These are phyloP conservation scores for Papilio xuthus DNA, from an alignment of 1,140 invertebrate species.

Conservation along the genomic window DNA sequence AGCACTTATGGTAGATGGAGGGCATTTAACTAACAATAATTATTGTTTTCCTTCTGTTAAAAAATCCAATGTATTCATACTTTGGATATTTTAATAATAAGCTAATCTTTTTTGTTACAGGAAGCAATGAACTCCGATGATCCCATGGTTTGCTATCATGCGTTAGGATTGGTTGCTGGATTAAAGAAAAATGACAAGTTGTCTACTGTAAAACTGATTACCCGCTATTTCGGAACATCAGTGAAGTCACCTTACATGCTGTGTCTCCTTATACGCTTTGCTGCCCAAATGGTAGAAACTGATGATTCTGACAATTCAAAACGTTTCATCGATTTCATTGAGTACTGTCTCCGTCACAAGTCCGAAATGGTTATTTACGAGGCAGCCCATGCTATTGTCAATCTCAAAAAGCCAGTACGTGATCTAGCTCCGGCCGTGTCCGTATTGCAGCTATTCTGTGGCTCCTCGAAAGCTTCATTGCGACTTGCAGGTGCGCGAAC, in stretches of 20 bases:
- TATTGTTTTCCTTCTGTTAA: too few species aligned
- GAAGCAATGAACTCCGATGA: slow-evolving; percentile 84
- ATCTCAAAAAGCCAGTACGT: slow-evolving; percentile 90
- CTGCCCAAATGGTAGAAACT: slow-evolving; percentile 96
- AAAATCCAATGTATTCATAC: too few species aligned
- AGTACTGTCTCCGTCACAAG: slow-evolving; percentile 97
- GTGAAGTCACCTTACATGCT: slow-evolving; percentile 97
- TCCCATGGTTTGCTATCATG: slow-evolving; percentile 98
- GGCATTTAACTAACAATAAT: too few species aligned
- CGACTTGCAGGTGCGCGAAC: slow-evolving; percentile 98
- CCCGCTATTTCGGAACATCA: slow-evolving; percentile 91
- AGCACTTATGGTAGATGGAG: too few species aligned
- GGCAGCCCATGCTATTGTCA: slow-evolving; percentile 96
- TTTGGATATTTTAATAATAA: not conserved
- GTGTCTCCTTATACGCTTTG: slow-evolving; percentile 96
- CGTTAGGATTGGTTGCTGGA: slow-evolving; percentile 97
- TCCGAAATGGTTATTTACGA: slow-evolving; percentile 99
- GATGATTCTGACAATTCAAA: slow-evolving; percentile 88
- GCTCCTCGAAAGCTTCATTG: slow-evolving; percentile 95
- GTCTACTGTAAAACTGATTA: slow-evolving; percentile 97
- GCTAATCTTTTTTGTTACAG: slow-evolving; percentile 62
- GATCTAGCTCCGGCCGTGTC: slow-evolving; percentile 97
- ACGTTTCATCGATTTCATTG: slow-evolving; percentile 92
- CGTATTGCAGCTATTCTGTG: slow-evolving; percentile 97
- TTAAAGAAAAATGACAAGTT: slow-evolving; percentile 97